Percentiles rank a stretch among this genome's conserved stretches.
phyloP scores from a whole-genome alignment of 1,140 invertebrate species.

The Olivierus martensii region DNA sequence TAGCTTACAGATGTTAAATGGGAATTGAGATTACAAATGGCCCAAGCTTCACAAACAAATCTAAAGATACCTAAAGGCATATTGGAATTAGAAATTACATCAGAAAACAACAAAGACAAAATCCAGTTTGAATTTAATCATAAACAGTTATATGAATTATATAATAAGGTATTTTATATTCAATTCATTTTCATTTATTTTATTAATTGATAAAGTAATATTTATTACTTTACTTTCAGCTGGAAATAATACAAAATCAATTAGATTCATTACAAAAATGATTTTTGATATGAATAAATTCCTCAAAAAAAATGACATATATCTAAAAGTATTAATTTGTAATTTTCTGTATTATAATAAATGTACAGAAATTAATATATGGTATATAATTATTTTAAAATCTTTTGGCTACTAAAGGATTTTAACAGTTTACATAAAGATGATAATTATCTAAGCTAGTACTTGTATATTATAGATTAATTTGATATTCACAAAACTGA shows the following conservation, averaged over 20 bases:
- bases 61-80: conserved; percentile 8
- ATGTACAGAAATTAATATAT: too few species aligned
- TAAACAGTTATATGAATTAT: conserved; percentile 10
- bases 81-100: conserved; percentile 2
- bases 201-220: not conserved
- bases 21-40: conserved; percentile 9
- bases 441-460: too few species aligned
- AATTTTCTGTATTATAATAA: too few species aligned
- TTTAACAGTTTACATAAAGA: too few species aligned
- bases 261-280: conserved; percentile 10
- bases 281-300: too few species aligned
- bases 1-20: conserved; percentile 12
- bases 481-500: too few species aligned
- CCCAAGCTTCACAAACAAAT: conserved; percentile 8
- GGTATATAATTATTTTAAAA: too few species aligned
- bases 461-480: too few species aligned
- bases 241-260: conserved; percentile 11
- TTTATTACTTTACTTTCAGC: not conserved
- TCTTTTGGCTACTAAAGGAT: too few species aligned
- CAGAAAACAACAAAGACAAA: conserved; percentile 1
- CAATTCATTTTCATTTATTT: not conserved
- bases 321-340: too few species aligned
- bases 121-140: conserved; percentile 13
- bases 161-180: conserved; percentile 6
- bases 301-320: too few species aligned